Evolutionary conservation across 2,888 invertebrate genomes (phyloP).

Genomic region (Acleris holmiana): DNA sequence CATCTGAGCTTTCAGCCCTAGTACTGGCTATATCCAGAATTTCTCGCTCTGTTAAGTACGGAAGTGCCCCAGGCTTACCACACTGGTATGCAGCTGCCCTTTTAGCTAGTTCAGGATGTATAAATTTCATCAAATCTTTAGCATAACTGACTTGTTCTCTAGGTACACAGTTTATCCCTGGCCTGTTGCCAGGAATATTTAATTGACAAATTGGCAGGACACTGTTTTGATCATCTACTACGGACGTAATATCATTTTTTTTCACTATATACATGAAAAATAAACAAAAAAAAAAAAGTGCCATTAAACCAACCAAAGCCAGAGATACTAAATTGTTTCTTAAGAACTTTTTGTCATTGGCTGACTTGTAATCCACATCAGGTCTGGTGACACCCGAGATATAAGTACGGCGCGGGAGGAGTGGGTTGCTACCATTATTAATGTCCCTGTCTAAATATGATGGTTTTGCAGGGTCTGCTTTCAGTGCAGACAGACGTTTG

Average conservation of each 20-base stretch:
- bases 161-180: slow-evolving; percentile 87
- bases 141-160: slow-evolving; percentile 86
- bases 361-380: slow-evolving; percentile 71
- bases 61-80: slow-evolving; percentile 74
- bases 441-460: slow-evolving; percentile 65
- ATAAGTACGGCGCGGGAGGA: slow-evolving; percentile 69
- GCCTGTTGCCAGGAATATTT: slow-evolving; percentile 78
- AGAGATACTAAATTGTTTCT: slow-evolving; percentile 87
- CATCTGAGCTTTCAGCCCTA: slow-evolving; percentile 56
- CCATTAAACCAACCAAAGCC: slow-evolving; percentile 84
- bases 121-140: slow-evolving; percentile 85
- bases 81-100: slow-evolving; percentile 85
- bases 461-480: slow-evolving; percentile 67
- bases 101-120: slow-evolving; percentile 86
- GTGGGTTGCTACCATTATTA: slow-evolving; percentile 69
- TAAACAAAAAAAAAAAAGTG: slow-evolving; percentile 87
- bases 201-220: slow-evolving; percentile 84
- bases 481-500: slow-evolving; percentile 81
- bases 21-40: slow-evolving; percentile 83
- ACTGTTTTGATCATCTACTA: slow-evolving; percentile 82
- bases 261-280: slow-evolving; percentile 88
- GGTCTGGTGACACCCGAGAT: slow-evolving; percentile 67
- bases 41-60: slow-evolving; percentile 86
- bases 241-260: slow-evolving; percentile 83
- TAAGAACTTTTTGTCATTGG: slow-evolving; percentile 77